Evolutionary conservation across 2,888 invertebrate genomes (phyloP), one percentile per base, ranked within the genome.

Genomic region (Chymomyza amoena): DNA sequence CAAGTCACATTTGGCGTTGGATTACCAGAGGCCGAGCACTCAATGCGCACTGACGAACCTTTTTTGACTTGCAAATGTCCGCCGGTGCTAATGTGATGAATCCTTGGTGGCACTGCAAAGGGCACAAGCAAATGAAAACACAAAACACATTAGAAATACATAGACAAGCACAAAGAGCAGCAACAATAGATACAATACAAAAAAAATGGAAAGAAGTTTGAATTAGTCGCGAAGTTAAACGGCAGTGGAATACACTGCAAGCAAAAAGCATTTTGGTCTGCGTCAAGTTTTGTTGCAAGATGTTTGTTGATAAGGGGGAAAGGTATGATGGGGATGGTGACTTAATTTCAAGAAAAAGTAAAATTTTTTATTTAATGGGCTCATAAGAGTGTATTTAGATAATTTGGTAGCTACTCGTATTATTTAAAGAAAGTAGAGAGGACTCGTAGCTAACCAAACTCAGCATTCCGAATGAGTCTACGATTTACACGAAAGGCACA

Each of bases 1-100:
- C 96, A 96, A 69, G 94, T 93, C 88, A 96, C 94, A 90, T 94
- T 94, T 64, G 96, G 96, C 73, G 95, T 95, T 63, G 96, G 97
- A 92, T 96, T 95, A 78, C 95, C 95, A 76, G 95, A 94, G 80
- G 95, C 95, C 84, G 94, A 95, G 90, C 96, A 96, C 91, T 95
- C 95, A 84, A 96, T 93, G 73, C 96, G 95, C 78, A 96, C 95
- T 72, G 95, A 94, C 65, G 95, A 95, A 69, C 96, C 96, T 64
- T 95, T 95, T 90, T 95, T 94, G 80, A 94, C 94, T 90, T 94
- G 94, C 82, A 94, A 93, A 87, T 93, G 93, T 78, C 94, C 94
- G 81, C 93, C 93, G 70, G 93, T 93, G 71, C 94, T 93, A 76
- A 94, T 93, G 90, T 93, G 93, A 89, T 93, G 93, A 86, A 94